Conservation (phyloP, 2,113 vertebrate species). For the Hyperopisus bebe region DNA sequence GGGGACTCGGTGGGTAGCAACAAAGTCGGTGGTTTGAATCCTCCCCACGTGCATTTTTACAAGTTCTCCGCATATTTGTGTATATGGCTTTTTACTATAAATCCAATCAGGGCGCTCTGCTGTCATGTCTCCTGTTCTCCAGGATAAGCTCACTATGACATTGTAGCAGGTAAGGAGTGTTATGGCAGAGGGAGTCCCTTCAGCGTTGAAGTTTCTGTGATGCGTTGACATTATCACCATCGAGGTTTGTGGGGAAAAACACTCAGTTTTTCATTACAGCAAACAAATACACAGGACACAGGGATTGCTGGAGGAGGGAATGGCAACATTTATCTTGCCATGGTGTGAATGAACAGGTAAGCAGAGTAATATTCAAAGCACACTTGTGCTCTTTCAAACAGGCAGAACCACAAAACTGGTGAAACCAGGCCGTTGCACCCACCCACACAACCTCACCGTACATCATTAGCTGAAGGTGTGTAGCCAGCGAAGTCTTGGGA, state of each 20-base stretch:
- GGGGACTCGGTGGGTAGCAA: neutral
- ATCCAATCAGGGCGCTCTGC: neutral
- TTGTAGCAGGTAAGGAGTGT: neutral
- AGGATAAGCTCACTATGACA: neutral
- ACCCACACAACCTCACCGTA: neutral
- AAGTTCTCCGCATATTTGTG: neutral
- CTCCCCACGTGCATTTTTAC: too few species aligned
- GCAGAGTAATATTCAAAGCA: neutral
- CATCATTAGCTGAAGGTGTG: neutral
- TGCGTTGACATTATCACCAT: neutral
- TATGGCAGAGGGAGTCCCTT: neutral
- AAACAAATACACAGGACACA: neutral
- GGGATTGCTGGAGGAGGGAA: neutral
- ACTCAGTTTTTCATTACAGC: neutral
- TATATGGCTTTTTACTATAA: neutral
- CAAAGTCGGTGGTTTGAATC: neutral
- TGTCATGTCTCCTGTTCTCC: neutral
- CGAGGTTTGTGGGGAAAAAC: neutral
- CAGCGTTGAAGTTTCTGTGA: neutral
- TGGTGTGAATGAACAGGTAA: neutral
- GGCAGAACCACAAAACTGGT: neutral
- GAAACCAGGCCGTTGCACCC: neutral
- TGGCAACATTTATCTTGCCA: neutral
- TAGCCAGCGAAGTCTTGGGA: neutral
- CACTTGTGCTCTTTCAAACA: neutral